phyloP scores from a whole-genome alignment of 35 echinoderm and acorn worm species.

The Heliocidaris erythrogramma region DNA sequence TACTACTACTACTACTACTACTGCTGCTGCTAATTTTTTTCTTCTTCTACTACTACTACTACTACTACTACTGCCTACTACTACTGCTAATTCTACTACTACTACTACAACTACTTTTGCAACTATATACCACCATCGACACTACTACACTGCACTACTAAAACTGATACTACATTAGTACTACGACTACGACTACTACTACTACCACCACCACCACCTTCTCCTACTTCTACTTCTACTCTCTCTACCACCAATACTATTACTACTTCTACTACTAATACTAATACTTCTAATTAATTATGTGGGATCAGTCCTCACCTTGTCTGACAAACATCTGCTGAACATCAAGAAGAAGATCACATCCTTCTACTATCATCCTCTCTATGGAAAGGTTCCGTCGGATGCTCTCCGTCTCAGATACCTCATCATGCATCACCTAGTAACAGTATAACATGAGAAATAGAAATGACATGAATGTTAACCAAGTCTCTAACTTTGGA shows the following conservation, averaged over 20 bases:
- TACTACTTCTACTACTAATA: background rate
- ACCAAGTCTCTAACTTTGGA: no score
- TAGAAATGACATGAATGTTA: background rate
- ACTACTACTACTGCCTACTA: no score
- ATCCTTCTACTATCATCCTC: conserved; percentile 96
- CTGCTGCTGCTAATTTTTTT: no score
- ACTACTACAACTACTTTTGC: no score
- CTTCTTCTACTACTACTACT: no score
- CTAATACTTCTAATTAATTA: no score
- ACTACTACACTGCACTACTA: no score
- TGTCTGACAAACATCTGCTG: conserved; percentile 98
- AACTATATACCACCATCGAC: no score
- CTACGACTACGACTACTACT: background rate
- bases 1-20: background rate
- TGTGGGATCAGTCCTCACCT: conserved; percentile 46
- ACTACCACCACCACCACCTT: conserved; percentile 8
- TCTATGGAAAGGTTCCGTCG: conserved; percentile 94
- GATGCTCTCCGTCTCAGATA: conserved; percentile 98
- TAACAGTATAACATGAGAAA: background rate
- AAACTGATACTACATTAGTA: background rate
- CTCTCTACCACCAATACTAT: background rate
- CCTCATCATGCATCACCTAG: conserved; percentile 99
- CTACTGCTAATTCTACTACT: no score
- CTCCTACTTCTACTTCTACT: conserved; percentile 1
- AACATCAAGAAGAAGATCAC: conserved; percentile 94